Conservation (phyloP, 2,113 vertebrate genomes). For the Haplotaxodon microlepis region DNA sequence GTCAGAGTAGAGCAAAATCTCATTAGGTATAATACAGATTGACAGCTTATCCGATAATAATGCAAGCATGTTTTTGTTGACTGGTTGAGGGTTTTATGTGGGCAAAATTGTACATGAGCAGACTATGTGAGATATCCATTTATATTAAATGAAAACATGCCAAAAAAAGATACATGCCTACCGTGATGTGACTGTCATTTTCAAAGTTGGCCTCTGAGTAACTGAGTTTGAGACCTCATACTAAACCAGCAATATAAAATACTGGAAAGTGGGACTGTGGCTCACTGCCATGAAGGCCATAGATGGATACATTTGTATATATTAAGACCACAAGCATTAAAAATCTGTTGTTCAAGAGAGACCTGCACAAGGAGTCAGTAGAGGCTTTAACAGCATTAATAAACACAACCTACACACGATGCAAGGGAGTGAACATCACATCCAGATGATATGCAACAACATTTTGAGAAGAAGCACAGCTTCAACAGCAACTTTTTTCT, state of each 20-base stretch:
- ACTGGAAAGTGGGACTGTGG: neutral
- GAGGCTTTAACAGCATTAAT: neutral
- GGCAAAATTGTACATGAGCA: neutral
- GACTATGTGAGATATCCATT: neutral
- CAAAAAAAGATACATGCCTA: neutral
- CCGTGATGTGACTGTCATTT: fast-evolving
- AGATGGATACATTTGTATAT: neutral
- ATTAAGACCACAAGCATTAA: neutral
- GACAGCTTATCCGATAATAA: neutral
- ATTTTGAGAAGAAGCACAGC: neutral
- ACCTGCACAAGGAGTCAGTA: neutral
- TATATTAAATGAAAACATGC: neutral
- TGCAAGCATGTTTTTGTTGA: neutral
- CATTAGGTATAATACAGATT: neutral
- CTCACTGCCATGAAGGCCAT: neutral
- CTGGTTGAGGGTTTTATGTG: neutral
- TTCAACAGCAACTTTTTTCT: neutral
- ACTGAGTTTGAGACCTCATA: neutral
- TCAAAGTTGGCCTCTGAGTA: neutral
- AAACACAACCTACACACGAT: neutral
- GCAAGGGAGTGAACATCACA: neutral
- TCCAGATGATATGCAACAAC: neutral
- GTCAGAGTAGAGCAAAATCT: neutral
- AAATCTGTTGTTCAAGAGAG: neutral
- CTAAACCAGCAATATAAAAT: neutral